These are phyloP conservation scores for Leptopterna dolabrata DNA, from an alignment of 2,888 invertebrate genomes.

Conservation along the genomic window DNA sequence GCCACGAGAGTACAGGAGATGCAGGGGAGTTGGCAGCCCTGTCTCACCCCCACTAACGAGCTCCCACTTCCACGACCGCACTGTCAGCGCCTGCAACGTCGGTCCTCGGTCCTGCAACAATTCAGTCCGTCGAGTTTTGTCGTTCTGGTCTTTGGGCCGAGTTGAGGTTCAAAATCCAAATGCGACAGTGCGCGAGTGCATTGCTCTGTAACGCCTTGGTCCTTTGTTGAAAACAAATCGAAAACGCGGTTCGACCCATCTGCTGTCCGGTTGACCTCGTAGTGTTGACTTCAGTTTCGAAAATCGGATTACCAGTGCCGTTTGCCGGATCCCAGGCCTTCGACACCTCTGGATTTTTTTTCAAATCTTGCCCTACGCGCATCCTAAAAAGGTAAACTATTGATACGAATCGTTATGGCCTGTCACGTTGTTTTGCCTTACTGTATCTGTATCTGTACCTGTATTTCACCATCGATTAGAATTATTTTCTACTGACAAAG, in stretches of 20 bases:
- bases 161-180: neutral
- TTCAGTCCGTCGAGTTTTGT: neutral
- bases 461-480: neutral
- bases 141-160: neutral
- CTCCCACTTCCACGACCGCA: neutral
- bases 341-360: neutral
- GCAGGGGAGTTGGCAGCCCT: neutral
- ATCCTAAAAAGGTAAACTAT: neutral
- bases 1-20: too few relatives aligned
- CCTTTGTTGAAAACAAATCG: too few relatives aligned
- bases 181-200: neutral
- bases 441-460: too few relatives aligned
- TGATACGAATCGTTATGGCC: neutral
- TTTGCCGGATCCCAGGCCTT: neutral
- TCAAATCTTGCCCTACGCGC: neutral
- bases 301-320: neutral
- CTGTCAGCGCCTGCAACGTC: neutral
- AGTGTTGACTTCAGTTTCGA: neutral
- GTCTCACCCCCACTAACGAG: neutral
- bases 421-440: too few relatives aligned
- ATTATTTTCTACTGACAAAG: too few relatives aligned
- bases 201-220: too few relatives aligned
- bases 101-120: neutral
- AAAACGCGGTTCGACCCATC: neutral
- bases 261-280: neutral